phyloP scores from a whole-genome alignment of 2,888 invertebrate genomes.

The Furcula furcula region DNA sequence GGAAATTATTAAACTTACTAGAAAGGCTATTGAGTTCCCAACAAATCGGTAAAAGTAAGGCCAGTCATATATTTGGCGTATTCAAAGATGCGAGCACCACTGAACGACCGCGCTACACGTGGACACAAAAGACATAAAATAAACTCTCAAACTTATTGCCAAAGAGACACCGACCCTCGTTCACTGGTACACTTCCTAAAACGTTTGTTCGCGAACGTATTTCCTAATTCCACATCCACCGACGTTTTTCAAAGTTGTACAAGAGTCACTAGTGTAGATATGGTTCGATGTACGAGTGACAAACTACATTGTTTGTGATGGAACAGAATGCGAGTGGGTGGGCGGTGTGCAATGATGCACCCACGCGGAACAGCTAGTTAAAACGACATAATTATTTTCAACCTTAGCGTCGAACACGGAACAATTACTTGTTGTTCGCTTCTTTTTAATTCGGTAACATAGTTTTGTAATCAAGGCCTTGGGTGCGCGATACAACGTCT shows the following conservation, averaged over 20 bases:
- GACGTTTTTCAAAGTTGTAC: neutral
- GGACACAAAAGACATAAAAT: constrained; percentile 39
- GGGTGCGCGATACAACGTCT: constrained; percentile 2
- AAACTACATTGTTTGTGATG: constrained; percentile 8
- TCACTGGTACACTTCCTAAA: constrained; percentile 22
- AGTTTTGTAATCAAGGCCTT: neutral
- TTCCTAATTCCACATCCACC: constrained; percentile 7
- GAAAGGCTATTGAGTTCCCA: constrained; percentile 16
- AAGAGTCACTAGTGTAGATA: too few relatives aligned
- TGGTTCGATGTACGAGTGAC: too few relatives aligned
- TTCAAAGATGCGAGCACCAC: constrained; percentile 28
- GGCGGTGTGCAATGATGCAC: constrained; percentile 47
- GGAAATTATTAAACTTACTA: constrained; percentile 17
- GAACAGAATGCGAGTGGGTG: constrained; percentile 10
- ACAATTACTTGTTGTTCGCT: constrained; percentile 17
- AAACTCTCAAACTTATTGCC: constrained; percentile 54
- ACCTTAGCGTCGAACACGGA: constrained; percentile 35
- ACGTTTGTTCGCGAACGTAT: constrained; percentile 8
- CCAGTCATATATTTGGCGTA: constrained; percentile 29
- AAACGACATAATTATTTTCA: constrained; percentile 35
- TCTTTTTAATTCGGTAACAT: neutral
- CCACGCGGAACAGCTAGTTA: constrained; percentile 46
- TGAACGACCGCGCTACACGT: constrained; percentile 44
- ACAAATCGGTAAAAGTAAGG: constrained; percentile 20
- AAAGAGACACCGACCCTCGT: constrained; percentile 34